Conservation (phyloP, 2,797 vertebrate genomes). For the Phaenicophaeus curvirostris region DNA sequence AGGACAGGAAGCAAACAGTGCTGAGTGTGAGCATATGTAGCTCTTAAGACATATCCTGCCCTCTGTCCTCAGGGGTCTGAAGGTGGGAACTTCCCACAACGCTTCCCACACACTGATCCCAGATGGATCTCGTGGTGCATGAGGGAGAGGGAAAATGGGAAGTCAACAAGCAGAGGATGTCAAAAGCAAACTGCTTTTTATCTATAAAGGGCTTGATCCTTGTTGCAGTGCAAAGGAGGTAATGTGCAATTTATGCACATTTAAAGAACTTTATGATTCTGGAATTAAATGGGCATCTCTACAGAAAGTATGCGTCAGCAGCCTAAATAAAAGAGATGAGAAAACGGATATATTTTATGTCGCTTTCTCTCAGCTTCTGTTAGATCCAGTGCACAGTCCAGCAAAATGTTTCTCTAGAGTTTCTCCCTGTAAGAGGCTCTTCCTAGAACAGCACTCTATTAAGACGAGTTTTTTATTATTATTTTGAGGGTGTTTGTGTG, state of each 20-base stretch:
- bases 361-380: neutral
- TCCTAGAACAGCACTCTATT: neutral
- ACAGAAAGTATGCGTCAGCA: neutral
- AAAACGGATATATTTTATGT: neutral
- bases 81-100: neutral
- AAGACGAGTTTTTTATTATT: neutral
- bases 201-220: neutral
- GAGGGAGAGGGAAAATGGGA: neutral
- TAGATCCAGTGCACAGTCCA: neutral
- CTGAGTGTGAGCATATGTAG: fast-evolving
- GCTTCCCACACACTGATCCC: neutral
- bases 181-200: neutral
- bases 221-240: neutral
- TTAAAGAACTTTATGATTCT: neutral
- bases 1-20: fast-evolving
- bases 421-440: neutral
- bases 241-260: slow-evolving; percentile 1
- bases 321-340: neutral
- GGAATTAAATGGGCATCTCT: neutral
- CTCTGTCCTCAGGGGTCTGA: neutral
- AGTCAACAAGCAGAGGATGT: neutral
- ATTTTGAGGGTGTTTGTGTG: slow-evolving; percentile 31
- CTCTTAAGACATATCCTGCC: neutral
- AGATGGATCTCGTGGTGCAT: fast-evolving
- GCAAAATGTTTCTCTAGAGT: neutral